Evolutionary conservation across 2,888 invertebrate genomes (phyloP), one percentile per base, ranked within the genome.

Genomic region (Drosophila rubida): DNA sequence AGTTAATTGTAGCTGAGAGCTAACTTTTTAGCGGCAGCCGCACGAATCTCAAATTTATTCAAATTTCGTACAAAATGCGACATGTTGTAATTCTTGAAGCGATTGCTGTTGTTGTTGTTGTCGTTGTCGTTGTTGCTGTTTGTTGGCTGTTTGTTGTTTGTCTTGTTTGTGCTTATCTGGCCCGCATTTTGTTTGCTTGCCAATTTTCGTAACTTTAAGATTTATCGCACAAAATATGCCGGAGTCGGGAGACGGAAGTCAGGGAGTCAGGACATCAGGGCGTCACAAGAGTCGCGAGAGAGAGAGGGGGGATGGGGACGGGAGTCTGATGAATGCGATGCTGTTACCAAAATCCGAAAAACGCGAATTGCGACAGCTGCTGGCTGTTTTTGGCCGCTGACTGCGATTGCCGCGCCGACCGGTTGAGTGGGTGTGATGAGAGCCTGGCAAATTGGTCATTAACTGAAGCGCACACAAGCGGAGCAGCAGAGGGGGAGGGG

Each of bases 321-420:
- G 13, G 62, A 68, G 75, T 57, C 71, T 76, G 75, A 76, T 79
- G 66, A 66, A 76, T 76, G 75, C 46, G 71, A 69, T 62, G 68
- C 63, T 60, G 78, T 65, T 75, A 62, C 54, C 58, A 83, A 76
- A 76, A 76, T 69, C 66, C 68, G 69, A 63, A 80, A 74, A 86
- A 80, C 84, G 70, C 87, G 70, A 78, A 87, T 69, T 80, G 87
- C 62, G 89, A 87, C 82, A 88, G 87, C 82, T 88, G 82, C 51
- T 75, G 50, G 60, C 27, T 41, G 49, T 16, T 22, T 51, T 22
- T 51, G 41, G 9, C 27, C 2, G 13, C 7, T 14, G 37, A 32
- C 42, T 42, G 50, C 35, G n/a, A 35, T 7, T 32, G 32, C 32
- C 32, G 4, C n/a, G 11, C 13, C 32, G n/a, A 2, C 13, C 32